Evolutionary conservation across 2,888 invertebrate genomes (phyloP), one percentile per base, ranked within the genome.

Genomic region (Drosophila mimica): DNA sequence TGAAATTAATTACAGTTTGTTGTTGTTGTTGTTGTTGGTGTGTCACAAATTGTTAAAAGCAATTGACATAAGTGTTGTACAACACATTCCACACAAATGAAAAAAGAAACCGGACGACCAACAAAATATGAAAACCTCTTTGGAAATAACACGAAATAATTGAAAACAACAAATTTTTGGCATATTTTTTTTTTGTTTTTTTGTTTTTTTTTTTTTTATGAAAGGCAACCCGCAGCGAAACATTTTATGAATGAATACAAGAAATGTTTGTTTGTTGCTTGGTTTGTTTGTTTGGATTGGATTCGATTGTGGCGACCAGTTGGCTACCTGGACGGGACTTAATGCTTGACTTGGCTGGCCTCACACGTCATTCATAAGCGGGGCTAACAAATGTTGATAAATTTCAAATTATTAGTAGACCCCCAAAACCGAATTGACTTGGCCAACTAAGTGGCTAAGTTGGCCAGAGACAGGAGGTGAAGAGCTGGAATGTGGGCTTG

Each of bases 341-440:
- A 17, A 34, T 28, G 28, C 30, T 15, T 25, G 67, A 38, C 8
- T 15, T 53, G 56, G 36, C 13, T 69, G 81, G 74, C 70, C 83
- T 73, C 83, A 85, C 80, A 84, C 88, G 79, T 84, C 89, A 88
- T 89, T 90, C 90, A 87, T 90, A 90, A 89, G 79, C 88, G 81
- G 70, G 65, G 82, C 88, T 83, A 91, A 83, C 83, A 87, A 88
- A 89, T 81, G 82, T 83, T 89, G 90, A 91, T 91, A 90, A 91
- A 91, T 90, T 82, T 74, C 78, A 85, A 83, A 81, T 75, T 82
- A 85, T 91, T 89, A 83, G 89, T 89, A 83, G 88, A 81, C 62
- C 74, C 72, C 46, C 46, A 15, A 46, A 40, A 46, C 25, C 25
- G 75, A 76, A 74, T 76, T 84, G 69, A 66, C 61, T 62, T 67